Evolutionary conservation across 2,113 vertebrate species (phyloP).

Genomic region (Seriola dumerili): DNA sequence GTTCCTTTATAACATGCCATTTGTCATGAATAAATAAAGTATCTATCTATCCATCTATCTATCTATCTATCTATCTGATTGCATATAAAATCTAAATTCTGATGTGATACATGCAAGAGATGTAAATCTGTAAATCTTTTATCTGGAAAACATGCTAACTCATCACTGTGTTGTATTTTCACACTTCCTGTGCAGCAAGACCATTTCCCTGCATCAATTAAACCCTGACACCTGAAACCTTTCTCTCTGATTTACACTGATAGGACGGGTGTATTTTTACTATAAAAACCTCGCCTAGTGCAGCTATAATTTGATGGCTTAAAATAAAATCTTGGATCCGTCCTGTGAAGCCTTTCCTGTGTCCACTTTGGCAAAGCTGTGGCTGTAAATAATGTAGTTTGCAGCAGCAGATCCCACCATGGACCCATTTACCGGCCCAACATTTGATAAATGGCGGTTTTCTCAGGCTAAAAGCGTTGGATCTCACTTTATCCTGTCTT

Average conservation of each 20-base stretch:
- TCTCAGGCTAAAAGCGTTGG: slow-evolving; percentile 45
- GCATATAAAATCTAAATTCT: no score
- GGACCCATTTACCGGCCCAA: slow-evolving; percentile 37
- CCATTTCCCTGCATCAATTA: slow-evolving; percentile 9
- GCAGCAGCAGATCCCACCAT: slow-evolving; percentile 28
- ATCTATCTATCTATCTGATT: no score
- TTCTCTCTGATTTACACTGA: slow-evolving; percentile 25
- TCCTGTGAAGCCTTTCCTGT: slow-evolving; percentile 54
- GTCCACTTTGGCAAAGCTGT: slow-evolving; percentile 68
- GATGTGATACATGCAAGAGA: no score
- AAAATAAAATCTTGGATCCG: slow-evolving; percentile 53
- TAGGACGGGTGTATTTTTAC: slow-evolving; percentile 23
- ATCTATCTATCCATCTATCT: no score
- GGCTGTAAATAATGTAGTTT: slow-evolving; percentile 72
- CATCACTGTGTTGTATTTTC: slow-evolving; percentile 7
- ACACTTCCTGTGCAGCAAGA: not conserved
- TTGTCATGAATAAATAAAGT: no score
- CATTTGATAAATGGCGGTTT: slow-evolving; percentile 43
- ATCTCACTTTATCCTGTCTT: slow-evolving; percentile 54
- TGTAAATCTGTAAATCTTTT: no score
- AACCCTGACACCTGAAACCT: slow-evolving; percentile 15
- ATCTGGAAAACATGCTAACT: not conserved
- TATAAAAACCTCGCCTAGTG: slow-evolving; percentile 28
- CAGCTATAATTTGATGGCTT: slow-evolving; percentile 55
- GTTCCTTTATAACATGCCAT: no score